Conservation (phyloP, 2,888 invertebrate genomes). For the Allolobophora icterica region DNA sequence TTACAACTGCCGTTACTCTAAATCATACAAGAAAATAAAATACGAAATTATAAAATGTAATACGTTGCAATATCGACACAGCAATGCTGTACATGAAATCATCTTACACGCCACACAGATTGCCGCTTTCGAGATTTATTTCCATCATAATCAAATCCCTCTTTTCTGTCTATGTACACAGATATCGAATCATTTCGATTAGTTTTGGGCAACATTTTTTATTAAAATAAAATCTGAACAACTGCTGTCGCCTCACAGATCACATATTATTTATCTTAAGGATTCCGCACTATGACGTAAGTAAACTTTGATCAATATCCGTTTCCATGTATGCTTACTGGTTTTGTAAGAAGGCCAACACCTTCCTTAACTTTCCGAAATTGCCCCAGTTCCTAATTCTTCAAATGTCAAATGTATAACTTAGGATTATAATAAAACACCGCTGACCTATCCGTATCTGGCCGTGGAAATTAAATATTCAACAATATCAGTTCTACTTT, state of each 20-base stretch:
- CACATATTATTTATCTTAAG: neutral
- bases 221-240: neutral
- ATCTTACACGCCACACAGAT: neutral
- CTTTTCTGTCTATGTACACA: neutral
- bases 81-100: neutral
- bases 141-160: neutral
- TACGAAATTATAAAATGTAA: neutral
- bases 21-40: neutral
- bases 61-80: neutral
- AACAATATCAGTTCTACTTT: neutral
- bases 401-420: neutral
- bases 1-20: neutral
- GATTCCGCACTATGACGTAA: conserved; percentile 10
- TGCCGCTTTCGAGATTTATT: neutral
- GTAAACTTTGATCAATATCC: neutral
- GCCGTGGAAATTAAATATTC: neutral
- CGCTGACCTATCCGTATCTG: neutral
- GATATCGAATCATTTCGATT: neutral
- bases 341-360: too few species aligned
- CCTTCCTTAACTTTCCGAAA: neutral
- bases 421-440: neutral
- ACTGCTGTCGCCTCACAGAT: neutral
- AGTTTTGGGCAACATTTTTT: conserved; percentile 6
- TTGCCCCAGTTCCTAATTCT: neutral
- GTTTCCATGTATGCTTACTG: neutral